Conservation (phyloP, 1,140 invertebrate genomes). For the Arctopsyche grandis region DNA sequence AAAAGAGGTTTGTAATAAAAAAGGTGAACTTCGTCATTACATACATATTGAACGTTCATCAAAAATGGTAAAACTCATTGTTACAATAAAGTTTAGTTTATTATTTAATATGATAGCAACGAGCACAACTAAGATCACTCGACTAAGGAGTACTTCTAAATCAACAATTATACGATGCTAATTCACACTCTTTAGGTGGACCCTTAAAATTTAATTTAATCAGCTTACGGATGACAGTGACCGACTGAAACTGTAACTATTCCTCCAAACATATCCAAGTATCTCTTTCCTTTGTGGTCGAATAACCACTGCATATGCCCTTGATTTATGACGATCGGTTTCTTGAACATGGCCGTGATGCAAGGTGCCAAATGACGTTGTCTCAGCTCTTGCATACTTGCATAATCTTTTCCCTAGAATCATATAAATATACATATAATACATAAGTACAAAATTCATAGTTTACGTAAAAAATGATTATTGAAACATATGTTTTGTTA, state of each 20-base stretch:
- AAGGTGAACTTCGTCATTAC: no score
- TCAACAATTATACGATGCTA: no score
- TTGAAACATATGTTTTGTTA: slow-evolving; percentile 2
- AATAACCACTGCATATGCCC: slow-evolving; percentile 94
- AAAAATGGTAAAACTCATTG: no score
- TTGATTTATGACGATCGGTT: slow-evolving; percentile 85
- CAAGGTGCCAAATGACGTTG: slow-evolving; percentile 75
- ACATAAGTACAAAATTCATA: not conserved
- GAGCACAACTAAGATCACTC: no score
- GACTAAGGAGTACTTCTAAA: no score
- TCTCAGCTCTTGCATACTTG: slow-evolving; percentile 69
- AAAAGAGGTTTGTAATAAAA: no score
- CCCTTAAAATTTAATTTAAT: not conserved
- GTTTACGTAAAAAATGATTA: not conserved
- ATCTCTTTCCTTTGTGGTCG: slow-evolving; percentile 86
- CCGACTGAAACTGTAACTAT: slow-evolving; percentile 98
- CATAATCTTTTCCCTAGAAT: slow-evolving; percentile 69
- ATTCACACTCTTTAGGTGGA: no score
- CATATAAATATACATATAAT: not conserved
- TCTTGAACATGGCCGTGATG: slow-evolving; percentile 81
- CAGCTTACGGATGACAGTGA: slow-evolving; percentile 94
- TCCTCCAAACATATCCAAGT: slow-evolving; percentile 95
- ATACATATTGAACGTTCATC: no score
- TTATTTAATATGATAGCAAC: no score
- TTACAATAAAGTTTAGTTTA: no score